Percentiles rank a stretch among this genome's conserved stretches.
These are phyloP conservation scores for Menidia beryllina DNA, from an alignment of 2,113 vertebrate species.

Conservation along the genomic window DNA sequence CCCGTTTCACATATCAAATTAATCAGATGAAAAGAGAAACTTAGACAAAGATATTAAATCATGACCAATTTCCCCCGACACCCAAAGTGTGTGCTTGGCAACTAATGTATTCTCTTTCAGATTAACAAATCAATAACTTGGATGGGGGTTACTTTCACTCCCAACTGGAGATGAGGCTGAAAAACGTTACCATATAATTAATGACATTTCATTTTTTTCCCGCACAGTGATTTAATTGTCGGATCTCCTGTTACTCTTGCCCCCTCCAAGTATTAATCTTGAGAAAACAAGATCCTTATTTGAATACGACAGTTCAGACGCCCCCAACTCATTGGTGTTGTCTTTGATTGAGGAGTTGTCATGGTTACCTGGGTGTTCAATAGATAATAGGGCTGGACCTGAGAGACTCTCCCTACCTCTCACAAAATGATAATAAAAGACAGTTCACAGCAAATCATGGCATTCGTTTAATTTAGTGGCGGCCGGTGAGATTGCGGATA, in stretches of 20 bases:
- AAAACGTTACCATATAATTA: constrained; percentile 39
- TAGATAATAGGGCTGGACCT: constrained; percentile 54
- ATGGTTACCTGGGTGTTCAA: constrained; percentile 75
- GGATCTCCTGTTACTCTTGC: not conserved
- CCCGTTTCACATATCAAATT: too few species aligned
- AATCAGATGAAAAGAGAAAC: too few species aligned
- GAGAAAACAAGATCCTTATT: not conserved
- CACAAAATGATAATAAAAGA: constrained; percentile 77
- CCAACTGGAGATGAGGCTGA: not conserved
- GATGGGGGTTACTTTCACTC: not conserved
- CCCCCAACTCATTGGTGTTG: constrained; percentile 46
- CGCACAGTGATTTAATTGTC: constrained; percentile 7
- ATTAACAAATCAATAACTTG: too few species aligned
- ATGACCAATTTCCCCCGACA: too few species aligned
- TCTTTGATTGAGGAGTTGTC: constrained; percentile 77
- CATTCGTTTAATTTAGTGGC: constrained; percentile 38
- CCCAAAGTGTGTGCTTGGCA: too few species aligned
- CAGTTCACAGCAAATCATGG: constrained; percentile 56
- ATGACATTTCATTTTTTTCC: constrained; percentile 16
- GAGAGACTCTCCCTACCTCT: constrained; percentile 52
- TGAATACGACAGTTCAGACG: constrained; percentile 30
- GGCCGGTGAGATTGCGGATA: constrained; percentile 21
- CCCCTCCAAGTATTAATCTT: constrained; percentile 14
- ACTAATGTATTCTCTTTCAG: too few species aligned
- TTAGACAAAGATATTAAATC: too few species aligned